Conservation (phyloP, 35 echinoderm and acorn worm genomes). For the Patiria miniata region DNA sequence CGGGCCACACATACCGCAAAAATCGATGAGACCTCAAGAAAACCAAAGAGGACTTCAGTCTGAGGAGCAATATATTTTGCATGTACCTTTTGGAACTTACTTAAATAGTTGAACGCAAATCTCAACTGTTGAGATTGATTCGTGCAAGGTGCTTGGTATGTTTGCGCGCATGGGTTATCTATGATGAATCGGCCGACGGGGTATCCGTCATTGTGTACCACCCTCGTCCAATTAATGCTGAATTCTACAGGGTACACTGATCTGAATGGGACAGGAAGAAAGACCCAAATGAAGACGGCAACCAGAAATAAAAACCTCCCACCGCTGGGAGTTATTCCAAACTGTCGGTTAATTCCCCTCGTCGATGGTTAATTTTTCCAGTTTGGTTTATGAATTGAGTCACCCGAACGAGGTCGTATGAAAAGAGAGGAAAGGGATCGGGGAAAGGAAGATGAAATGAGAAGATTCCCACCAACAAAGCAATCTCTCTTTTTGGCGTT, state of each 20-base stretch:
- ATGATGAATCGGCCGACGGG: not conserved
- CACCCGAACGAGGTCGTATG: conserved; percentile 9
- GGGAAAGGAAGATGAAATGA: no score
- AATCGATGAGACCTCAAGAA: not conserved
- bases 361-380: conserved; percentile 14
- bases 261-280: not conserved
- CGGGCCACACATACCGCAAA: not conserved
- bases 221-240: conserved; percentile 21
- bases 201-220: conserved; percentile 7
- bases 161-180: not conserved
- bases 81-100: no score
- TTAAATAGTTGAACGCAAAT: no score
- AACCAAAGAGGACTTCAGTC: not conserved
- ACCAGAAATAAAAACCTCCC: not conserved
- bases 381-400: conserved; percentile 26
- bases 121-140: not conserved
- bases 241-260: not conserved
- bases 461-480: no score
- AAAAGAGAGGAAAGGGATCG: not conserved
- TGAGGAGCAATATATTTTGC: no score
- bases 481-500: no score
- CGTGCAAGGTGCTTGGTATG: not conserved
- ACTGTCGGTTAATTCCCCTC: conserved; percentile 10
- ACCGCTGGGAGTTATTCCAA: conserved; percentile 1
- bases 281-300: conserved; percentile 9